Base-by-base conservation (phyloP, 2,797 vertebrate genomes). In the Varecia variegata region DNA sequence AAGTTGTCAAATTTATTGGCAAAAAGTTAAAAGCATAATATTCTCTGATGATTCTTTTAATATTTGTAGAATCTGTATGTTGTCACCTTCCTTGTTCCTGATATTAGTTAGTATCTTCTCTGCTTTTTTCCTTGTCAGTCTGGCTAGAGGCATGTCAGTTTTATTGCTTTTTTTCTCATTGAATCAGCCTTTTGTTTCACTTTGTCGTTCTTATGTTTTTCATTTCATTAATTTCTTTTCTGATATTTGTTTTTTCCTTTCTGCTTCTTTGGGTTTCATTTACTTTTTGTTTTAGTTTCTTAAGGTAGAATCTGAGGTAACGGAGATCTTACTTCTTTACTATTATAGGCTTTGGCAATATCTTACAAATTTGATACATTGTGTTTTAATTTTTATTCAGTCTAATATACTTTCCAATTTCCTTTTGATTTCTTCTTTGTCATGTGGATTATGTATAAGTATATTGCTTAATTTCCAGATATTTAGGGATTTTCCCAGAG, bases 401-500 rank as follows among this genome's bases (percentile, higher is more conserved):
- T 43, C 94, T 83, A 85, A 93, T 74, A 50, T 76, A 40, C 50
- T 58, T 89, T 52, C 5, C 67, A 58, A 71, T 96, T 84, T 90
- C n/a, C 30, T 70, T 71, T 73, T 76, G 7, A 50, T 50, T 50
- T 50, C 47, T 0, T 50, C 47, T 4, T 50, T 50, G 47, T 50
- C 47, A 50, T 50, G 14, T 50, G 47, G 47, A 50, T 50, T 50
- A 50, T 50, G 14, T 50, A 50, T 15, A 50, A 15, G 43, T 45
- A 45, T 45, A 45, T 45, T 45, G 7, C 4, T 90, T 77, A 70
- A 45, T 87, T 95, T 79, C 40, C n/a, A 77, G 82, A 81, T 82
- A 73, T 60, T 68, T 68, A 52, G 32, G 47, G n/a, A 77, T 85
- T 91, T 96, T 71, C 47, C 86, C n/a, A 58, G 80, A 76, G 21